phyloP scores from a whole-genome alignment of 1,140 invertebrate genomes.

The Sogatella furcifera region DNA sequence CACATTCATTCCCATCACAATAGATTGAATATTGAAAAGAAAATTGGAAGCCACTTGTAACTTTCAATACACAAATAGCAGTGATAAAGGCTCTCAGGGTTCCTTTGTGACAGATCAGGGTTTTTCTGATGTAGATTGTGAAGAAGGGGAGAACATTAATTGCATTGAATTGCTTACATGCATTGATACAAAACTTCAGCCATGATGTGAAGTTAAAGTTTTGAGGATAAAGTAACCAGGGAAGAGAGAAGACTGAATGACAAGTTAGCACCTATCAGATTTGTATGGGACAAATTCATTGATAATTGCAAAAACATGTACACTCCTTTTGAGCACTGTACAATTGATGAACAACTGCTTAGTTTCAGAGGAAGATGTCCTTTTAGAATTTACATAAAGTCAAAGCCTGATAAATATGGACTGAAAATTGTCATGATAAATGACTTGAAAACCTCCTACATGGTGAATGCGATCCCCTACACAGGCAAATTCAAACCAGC shows the following conservation, averaged over 20 bases:
- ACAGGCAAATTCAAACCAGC: conserved; percentile 27
- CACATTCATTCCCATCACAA: no score
- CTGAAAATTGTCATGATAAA: conserved; percentile 18
- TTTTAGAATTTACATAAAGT: conserved; percentile 29
- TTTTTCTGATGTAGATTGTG: no score
- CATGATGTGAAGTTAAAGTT: conserved; percentile 1
- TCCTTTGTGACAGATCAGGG: no score
- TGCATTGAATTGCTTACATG: no score
- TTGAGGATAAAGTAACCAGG: conserved; percentile 16
- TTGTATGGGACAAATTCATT: conserved; percentile 16
- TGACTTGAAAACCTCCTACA: conserved; percentile 15
- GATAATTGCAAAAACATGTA: conserved; percentile 13
- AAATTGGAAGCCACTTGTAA: no score
- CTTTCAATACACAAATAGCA: no score
- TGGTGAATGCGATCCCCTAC: conserved; percentile 16
- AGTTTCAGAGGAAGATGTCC: conserved; percentile 25
- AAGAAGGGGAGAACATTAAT: no score
- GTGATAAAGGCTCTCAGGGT: no score
- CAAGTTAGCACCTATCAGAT: conserved; percentile 15
- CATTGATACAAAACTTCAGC: not conserved
- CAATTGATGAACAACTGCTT: conserved; percentile 23
- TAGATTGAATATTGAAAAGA: no score
- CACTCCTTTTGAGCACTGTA: conserved; percentile 11
- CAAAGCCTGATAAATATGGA: conserved; percentile 23
- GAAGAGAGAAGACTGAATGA: conserved; percentile 6